Percentiles rank a stretch among this genome's conserved stretches.
Evolutionary conservation across 2,888 invertebrate species (phyloP).

Genomic region (Lumbricus terrestris): DNA sequence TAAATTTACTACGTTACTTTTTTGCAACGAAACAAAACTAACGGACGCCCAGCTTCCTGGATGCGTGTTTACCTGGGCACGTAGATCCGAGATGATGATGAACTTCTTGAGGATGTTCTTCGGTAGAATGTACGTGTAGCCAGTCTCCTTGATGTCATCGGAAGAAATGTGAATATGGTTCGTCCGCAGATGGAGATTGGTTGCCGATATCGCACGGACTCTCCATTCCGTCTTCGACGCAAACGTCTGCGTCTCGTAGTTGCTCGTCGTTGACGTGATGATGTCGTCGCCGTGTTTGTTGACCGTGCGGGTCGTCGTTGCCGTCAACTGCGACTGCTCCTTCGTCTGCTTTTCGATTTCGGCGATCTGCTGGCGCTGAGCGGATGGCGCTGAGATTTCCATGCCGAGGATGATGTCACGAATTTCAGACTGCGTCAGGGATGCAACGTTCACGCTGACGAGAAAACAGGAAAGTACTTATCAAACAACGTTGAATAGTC

Average conservation of each 20-base stretch:
- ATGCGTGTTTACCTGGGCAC: slow-evolving; percentile 74
- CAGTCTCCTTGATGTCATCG: slow-evolving; percentile 98
- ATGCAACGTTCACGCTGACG: slow-evolving; percentile 89
- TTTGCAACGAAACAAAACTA: neutral
- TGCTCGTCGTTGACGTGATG: slow-evolving; percentile 96
- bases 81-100: slow-evolving; percentile 94
- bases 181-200: slow-evolving; percentile 91
- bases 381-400: slow-evolving; percentile 99
- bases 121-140: slow-evolving; percentile 79
- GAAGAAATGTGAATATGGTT: slow-evolving; percentile 99
- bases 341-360: slow-evolving; percentile 99
- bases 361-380: slow-evolving; percentile 97
- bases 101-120: slow-evolving; percentile 99
- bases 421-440: slow-evolving; percentile 97
- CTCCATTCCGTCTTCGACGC: slow-evolving; percentile 99
- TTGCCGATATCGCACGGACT: slow-evolving; percentile 92
- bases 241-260: slow-evolving; percentile 96
- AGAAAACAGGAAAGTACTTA: neutral
- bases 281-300: slow-evolving; percentile 99
- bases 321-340: slow-evolving; percentile 92
- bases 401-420: slow-evolving; percentile 98
- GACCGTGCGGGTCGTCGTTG: slow-evolving; percentile 95
- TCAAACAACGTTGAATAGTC: neutral
- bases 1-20: no score
- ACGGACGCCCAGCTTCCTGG: neutral